Evolutionary conservation across 1,140 invertebrate genomes (phyloP), one percentile per base, ranked within the genome.

Genomic region (Nautilus pompilius): DNA sequence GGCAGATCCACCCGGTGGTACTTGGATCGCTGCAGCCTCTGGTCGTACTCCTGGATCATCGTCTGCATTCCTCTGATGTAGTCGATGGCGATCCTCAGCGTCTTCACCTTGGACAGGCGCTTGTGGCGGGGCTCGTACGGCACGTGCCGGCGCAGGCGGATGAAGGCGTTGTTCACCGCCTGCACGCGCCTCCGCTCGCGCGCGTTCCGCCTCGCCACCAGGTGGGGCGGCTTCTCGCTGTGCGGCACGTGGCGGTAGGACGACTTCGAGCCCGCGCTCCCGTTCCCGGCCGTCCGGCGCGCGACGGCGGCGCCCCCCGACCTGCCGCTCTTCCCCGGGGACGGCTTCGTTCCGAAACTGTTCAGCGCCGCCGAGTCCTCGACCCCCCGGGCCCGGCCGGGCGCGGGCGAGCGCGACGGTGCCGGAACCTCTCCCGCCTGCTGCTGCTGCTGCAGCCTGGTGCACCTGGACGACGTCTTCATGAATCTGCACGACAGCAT

Each of bases 171-270:
- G 81, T 96, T 41, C 64, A 95, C 93, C 86, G 95, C 92, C 80
- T 95, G 95, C 22, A 97, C 95, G 59, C 95, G 88, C 78, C 96
- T 95, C 57, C 94, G 82, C 81, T 96, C 95, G 0, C 95, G 86
- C 13, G 94, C 94, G 82, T 97, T 96, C 68, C 95, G 87, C 56
- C 93, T 84, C 0, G 93, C 91, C 6, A 96, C 93, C 0, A 93
- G 92, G 8, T 93, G 91, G 48, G 92, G 88, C 46, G 75, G 70
- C 54, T 77, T 77, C 54, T 73, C 67, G 24, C 67, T 66, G 66
- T 77, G 73, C 5, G 73, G 75, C 17, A 74, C 62, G 59, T 77
- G 75, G 29, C 70, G 72, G 61, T 77, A 77, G 6, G 56, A 33
- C 3, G 62, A 55, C 45, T 69, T 71, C 26, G 56, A 58, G 22